phyloP scores from a whole-genome alignment of 2,113 vertebrate genomes.

The Vombatus ursinus region DNA sequence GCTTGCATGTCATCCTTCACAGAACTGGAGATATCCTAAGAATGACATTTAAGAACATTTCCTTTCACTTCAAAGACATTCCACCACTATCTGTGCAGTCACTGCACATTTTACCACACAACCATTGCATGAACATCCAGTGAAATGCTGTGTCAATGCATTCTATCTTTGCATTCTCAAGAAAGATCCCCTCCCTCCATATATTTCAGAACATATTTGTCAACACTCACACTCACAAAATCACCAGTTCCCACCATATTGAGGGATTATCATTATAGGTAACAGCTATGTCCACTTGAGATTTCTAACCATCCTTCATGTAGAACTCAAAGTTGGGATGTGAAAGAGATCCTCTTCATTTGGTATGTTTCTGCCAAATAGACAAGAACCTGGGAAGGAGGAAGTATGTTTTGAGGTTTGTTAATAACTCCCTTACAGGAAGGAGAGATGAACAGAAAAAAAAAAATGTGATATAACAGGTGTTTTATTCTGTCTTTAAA shows the following conservation, averaged over 20 bases:
- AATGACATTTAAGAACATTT: no score
- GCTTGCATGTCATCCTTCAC: no score
- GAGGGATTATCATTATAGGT: neutral
- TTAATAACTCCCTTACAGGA: neutral
- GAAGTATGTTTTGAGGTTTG: neutral
- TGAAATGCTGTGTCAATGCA: no score
- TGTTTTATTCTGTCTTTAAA: neutral
- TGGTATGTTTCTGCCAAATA: neutral
- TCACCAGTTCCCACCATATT: neutral
- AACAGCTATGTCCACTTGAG: neutral
- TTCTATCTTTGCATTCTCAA: no score
- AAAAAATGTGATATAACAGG: neutral
- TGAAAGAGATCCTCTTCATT: neutral
- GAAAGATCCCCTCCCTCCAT: no score
- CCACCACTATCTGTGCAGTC: no score
- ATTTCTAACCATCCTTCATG: neutral
- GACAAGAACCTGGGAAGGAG: neutral
- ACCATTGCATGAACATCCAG: no score
- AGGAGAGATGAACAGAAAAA: neutral
- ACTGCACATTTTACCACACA: no score
- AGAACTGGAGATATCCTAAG: no score
- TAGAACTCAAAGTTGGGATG: neutral
- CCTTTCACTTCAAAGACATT: no score
- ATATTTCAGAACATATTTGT: no score
- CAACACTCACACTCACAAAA: neutral